These are phyloP conservation scores for Trachythela sp. DNA, from an alignment of 64 coral and sea anemone genomes.

Conservation along the genomic window DNA sequence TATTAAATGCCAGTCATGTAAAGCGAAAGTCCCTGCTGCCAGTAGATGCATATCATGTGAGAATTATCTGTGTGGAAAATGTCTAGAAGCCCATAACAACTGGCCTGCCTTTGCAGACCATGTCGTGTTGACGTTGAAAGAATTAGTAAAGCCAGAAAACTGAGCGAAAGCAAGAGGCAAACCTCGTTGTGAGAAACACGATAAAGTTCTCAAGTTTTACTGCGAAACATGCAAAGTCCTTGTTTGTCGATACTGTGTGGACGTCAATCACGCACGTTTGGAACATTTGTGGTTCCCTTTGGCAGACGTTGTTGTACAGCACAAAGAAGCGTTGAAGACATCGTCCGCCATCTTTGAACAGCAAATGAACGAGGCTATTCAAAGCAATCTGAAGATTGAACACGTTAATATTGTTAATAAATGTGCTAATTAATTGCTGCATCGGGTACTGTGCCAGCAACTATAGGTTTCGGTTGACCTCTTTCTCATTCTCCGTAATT, in stretches of 20 bases:
- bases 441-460: too few species aligned
- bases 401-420: too few species aligned
- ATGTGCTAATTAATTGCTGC: too few species aligned
- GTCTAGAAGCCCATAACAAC: background rate
- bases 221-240: background rate
- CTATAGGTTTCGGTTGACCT: too few species aligned
- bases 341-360: background rate
- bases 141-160: background rate
- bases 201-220: background rate
- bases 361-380: background rate
- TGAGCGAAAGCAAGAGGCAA: background rate
- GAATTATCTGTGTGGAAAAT: too few species aligned
- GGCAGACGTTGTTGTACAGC: background rate
- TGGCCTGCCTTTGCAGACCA: background rate
- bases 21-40: too few species aligned
- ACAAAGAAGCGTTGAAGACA: background rate
- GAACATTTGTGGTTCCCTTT: too few species aligned
- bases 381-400: background rate
- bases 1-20: too few species aligned
- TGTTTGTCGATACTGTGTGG: background rate
- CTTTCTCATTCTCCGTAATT: too few species aligned
- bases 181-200: background rate
- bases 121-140: background rate
- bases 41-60: too few species aligned
- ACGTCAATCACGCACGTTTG: background rate